Evolutionary conservation across 1,140 invertebrate species (phyloP), one percentile per base, ranked within the genome.

Genomic region (Hycleus cichorii): DNA sequence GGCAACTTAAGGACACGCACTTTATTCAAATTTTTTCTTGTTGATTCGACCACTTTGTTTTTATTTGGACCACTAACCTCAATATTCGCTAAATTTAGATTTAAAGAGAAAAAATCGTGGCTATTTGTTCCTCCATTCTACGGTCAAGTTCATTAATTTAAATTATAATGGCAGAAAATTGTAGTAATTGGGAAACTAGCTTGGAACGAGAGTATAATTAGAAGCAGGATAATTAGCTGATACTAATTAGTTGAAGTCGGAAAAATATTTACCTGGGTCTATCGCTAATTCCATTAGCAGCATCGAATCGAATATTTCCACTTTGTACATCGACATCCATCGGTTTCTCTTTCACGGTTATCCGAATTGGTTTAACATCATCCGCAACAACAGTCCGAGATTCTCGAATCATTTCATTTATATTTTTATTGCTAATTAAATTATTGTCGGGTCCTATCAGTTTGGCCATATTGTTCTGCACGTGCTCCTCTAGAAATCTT

Each of bases 301-400:
- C 62, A 40, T 63, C 69, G 40, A 65, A 57, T 26, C 64, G 57
- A 1, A 72, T 60, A 55, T 74, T 74, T 2, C 72, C 72, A 62
- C 72, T 73, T 57, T 73, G 67, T 39, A 74, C 72, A 12, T 74
- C 72, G 12, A 70, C 49, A 54, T 72, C 66, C 3, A 58, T 58
- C 0, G 69, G 67, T 57, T 72, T 73, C 47, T 73, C 72, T 51
- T 66, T 67, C 3, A 74, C 72, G 4, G 62, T 64, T 12, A 74
- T 74, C 47, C 63, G 59, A 43, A 74, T 72, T 2, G 72, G 72
- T 62, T 70, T 66, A 0, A 73, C 72, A 57, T 73, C 71, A 25
- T 63, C 58, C 1, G 63, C 67, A 38, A 74, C 61, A 4, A 74
- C 62, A 24, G 70, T 69, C 46, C 65, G 54, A 11, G 8, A 56